Evolutionary conservation across 2,113 vertebrate genomes (phyloP).

Genomic region (Phasianus colchicus): DNA sequence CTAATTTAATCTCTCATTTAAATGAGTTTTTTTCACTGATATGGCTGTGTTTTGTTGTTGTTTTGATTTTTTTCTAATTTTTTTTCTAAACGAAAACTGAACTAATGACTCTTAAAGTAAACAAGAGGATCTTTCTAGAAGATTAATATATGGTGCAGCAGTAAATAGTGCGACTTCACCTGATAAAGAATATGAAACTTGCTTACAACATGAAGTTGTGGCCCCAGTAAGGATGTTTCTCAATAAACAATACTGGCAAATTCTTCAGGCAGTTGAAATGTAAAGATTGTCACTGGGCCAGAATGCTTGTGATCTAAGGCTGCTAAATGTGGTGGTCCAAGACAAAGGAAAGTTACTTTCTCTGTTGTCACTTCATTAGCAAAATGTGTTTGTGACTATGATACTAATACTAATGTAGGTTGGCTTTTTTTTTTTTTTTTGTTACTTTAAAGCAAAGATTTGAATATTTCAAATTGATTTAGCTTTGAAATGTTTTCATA

Average conservation of each 20-base stretch:
- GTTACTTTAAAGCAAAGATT: neutral
- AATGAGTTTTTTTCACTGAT: neutral
- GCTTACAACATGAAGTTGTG: neutral
- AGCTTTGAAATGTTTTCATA: neutral
- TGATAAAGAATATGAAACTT: neutral
- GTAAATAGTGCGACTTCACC: neutral
- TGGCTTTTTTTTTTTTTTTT: neutral
- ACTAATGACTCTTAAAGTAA: neutral
- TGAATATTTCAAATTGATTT: neutral
- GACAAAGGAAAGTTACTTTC: neutral
- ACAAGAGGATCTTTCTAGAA: neutral
- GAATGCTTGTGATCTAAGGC: neutral
- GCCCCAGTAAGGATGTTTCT: neutral
- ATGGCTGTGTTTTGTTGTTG: neutral
- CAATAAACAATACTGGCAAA: neutral
- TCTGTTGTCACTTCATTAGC: neutral
- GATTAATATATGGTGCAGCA: neutral
- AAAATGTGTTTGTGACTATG: neutral
- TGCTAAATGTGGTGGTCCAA: neutral
- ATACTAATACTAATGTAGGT: neutral
- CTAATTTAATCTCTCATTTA: neutral
- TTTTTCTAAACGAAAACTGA: neutral
- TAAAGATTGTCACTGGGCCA: neutral
- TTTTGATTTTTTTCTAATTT: neutral
- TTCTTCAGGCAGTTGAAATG: neutral